Percentiles rank a stretch among this genome's conserved stretches.
phyloP scores from a whole-genome alignment of 2,113 vertebrate species.

The Polyodon spathula region DNA sequence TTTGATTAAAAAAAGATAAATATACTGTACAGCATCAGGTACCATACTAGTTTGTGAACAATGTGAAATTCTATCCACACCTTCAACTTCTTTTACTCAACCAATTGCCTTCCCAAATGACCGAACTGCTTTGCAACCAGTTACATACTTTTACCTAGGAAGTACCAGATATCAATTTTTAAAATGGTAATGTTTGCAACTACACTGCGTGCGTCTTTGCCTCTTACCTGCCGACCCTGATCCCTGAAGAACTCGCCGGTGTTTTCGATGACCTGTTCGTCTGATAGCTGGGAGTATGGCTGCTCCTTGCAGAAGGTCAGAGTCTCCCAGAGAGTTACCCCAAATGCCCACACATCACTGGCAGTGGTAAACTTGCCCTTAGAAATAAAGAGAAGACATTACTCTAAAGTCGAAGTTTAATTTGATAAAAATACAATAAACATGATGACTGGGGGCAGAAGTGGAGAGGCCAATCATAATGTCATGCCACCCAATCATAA shows the following conservation, averaged over 20 bases:
- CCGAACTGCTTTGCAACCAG: too few species aligned
- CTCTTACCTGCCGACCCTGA: slow-evolving; percentile 78
- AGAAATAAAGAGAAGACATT: neutral
- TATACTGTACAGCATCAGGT: too few species aligned
- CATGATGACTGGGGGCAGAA: too few species aligned
- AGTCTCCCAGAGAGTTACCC: slow-evolving; percentile 91
- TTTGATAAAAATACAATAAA: too few species aligned
- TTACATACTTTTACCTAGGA: neutral
- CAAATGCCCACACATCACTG: slow-evolving; percentile 90
- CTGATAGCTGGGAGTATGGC: slow-evolving; percentile 83
- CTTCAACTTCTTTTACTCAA: neutral
- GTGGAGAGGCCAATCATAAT: too few species aligned
- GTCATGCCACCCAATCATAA: too few species aligned
- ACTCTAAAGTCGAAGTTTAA: too few species aligned
- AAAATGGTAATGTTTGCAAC: neutral
- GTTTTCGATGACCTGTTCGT: slow-evolving; percentile 95
- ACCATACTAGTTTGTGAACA: too few species aligned
- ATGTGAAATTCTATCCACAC: neutral
- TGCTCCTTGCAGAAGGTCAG: slow-evolving; percentile 87
- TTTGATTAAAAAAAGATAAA: too few species aligned
- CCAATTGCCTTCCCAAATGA: too few species aligned
- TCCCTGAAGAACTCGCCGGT: slow-evolving; percentile 94
- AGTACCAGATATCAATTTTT: neutral
- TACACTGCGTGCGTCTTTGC: neutral
- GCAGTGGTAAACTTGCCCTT: slow-evolving; percentile 96